Conservation (phyloP, 2,888 invertebrate species). For the Axea sp. region DNA sequence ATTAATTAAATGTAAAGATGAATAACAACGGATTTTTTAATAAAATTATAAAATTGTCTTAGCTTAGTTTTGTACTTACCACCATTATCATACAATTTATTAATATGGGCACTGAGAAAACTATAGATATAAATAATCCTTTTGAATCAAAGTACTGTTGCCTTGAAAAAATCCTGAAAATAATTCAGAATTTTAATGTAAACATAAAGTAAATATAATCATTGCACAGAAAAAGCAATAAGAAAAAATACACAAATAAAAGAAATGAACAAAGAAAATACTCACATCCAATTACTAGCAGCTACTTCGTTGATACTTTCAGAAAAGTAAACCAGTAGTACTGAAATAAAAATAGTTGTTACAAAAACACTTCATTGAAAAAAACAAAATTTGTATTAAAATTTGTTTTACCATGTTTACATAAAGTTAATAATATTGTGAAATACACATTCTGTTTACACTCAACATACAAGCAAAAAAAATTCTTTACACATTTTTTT, state of each 20-base stretch:
- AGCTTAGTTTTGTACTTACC: slow-evolving; percentile 87
- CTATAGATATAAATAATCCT: slow-evolving; percentile 95
- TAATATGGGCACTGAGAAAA: slow-evolving; percentile 95
- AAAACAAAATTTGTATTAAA: too few relatives aligned
- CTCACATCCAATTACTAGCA: slow-evolving; percentile 89
- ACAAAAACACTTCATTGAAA: neutral
- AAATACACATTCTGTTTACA: too few relatives aligned
- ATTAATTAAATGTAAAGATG: neutral
- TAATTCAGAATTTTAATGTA: neutral
- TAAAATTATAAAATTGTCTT: too few relatives aligned
- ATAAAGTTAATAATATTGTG: too few relatives aligned
- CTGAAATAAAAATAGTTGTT: slow-evolving; percentile 81
- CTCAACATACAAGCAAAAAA: too few relatives aligned
- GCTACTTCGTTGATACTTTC: slow-evolving; percentile 95
- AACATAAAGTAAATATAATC: slow-evolving; percentile 9
- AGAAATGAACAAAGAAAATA: slow-evolving; percentile 38
- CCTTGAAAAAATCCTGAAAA: slow-evolving; percentile 87
- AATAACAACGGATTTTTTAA: too few relatives aligned
- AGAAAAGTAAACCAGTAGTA: slow-evolving; percentile 92
- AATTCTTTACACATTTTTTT: too few relatives aligned
- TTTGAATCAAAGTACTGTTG: slow-evolving; percentile 97
- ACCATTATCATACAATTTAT: slow-evolving; percentile 96
- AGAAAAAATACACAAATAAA: slow-evolving; percentile 15
- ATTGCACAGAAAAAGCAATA: slow-evolving; percentile 1
- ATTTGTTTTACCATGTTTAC: too few relatives aligned